phyloP scores from a whole-genome alignment of 2,113 vertebrate genomes.

The Laterallus jamaicensis region DNA sequence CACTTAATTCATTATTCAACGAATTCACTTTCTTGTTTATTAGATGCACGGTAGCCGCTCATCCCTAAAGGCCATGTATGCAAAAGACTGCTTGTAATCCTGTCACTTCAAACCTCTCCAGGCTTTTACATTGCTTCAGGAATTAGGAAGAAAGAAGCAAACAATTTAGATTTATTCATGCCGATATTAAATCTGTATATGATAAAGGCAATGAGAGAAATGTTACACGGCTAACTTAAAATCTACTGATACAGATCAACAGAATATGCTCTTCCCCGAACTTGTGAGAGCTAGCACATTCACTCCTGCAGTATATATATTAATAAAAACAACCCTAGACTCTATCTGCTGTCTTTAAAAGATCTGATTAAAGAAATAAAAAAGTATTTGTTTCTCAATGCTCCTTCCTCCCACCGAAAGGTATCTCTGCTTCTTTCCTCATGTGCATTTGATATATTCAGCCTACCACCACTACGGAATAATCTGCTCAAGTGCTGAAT shows the following conservation, averaged over 20 bases:
- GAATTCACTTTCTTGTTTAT: conserved; percentile 86
- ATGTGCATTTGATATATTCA: background rate
- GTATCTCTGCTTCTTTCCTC: background rate
- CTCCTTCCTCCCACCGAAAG: background rate
- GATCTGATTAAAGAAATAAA: conserved; percentile 4
- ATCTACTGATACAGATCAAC: conserved; percentile 54
- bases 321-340: background rate
- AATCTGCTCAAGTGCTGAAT: background rate
- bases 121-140: conserved; percentile 79
- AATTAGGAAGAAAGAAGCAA: conserved; percentile 81
- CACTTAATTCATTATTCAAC: conserved; percentile 85
- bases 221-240: conserved; percentile 46
- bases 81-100: conserved; percentile 86
- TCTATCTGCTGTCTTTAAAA: conserved; percentile 26
- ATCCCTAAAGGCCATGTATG: conserved; percentile 85
- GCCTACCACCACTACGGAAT: background rate
- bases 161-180: conserved; percentile 83
- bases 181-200: conserved; percentile 77
- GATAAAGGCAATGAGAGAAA: conserved; percentile 73
- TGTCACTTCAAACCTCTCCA: conserved; percentile 83
- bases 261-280: background rate
- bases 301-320: background rate
- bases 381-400: background rate
- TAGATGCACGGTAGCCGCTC: conserved; percentile 83
- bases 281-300: conserved; percentile 6